Conservation (phyloP, 2,888 invertebrate species). For the Leptinotarsa peninsularis region DNA sequence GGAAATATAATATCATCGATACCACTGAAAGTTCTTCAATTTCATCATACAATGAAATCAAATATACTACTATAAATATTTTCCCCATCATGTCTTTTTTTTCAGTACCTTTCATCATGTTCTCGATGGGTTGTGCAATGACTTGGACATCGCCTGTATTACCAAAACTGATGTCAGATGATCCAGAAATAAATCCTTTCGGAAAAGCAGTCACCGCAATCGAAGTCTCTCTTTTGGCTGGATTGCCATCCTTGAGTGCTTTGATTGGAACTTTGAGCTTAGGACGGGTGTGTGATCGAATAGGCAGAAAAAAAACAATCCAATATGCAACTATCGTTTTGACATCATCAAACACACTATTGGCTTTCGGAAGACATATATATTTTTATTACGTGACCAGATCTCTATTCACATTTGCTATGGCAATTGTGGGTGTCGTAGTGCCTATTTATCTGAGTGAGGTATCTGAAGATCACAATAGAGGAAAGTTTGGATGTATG, state of each 20-base stretch:
- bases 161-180: conserved; percentile 22
- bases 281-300: conserved; percentile 32
- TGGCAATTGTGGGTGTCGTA: conserved; percentile 77
- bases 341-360: conserved; percentile 64
- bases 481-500: conserved; percentile 78
- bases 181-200: conserved; percentile 22
- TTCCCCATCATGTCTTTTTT: not conserved
- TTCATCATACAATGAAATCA: too few species aligned
- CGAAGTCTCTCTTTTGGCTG: conserved; percentile 43
- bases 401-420: conserved; percentile 73
- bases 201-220: conserved; percentile 15
- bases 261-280: conserved; percentile 39
- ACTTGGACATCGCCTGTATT: conserved; percentile 30
- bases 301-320: conserved; percentile 75
- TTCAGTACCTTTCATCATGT: not conserved
- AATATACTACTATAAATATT: too few species aligned
- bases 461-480: conserved; percentile 80
- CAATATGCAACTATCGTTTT: conserved; percentile 74
- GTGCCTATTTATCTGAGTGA: conserved; percentile 89
- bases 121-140: not conserved
- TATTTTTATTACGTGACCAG: conserved; percentile 67
- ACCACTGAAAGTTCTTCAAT: too few species aligned
- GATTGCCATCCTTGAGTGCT: conserved; percentile 38
- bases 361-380: conserved; percentile 38
- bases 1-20: too few species aligned